Evolutionary conservation across 92 coral and sea anemone species (phyloP), one percentile per base, ranked within the genome.

Genomic region (Parazoanthus darwini): DNA sequence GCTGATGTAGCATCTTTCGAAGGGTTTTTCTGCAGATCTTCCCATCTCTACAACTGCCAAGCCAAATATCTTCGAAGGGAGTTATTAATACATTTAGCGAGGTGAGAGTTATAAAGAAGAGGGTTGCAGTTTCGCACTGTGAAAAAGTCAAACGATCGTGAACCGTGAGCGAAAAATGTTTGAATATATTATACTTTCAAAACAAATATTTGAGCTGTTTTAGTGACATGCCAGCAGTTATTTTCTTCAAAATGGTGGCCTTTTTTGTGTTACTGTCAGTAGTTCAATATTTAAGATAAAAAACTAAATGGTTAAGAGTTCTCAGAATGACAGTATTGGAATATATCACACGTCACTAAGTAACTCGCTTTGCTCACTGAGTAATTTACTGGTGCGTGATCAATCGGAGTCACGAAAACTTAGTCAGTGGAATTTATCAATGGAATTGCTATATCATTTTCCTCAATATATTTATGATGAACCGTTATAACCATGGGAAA

Each of bases 1-100:
- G 71, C 82, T 80, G 16, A 50, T 29, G 14, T 14, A 80, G 83
- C 83, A 26, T 22, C 70, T 50, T 80, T 51, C 70, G 42, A 79
- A 33, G 56, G 8, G 0, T 29, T 29, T 76, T 76, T 39, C 20
- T 11, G 16, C 20, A 70, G 33, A 11, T 33, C 37, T 25, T 70
- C 9, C 4, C 4, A 0, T 2, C 37, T 51, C 15, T 65, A 26
- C 25, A 54, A 3, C 51, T 51, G 39, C 70, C 66, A 58, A 58
- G 66, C 66, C 10, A 8, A 8, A 51, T 58, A 58, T 58, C 66
- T 11, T 58, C 2, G 23, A 58, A 39, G 66, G 22, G 23, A 58
- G 23, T 15, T 58, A 23, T 58, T 58, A 58, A 15, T 48, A 48
- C 11, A 48, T 48, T 48, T 48, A 78, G 36, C 36, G 44, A 54